Percentiles rank a stretch among this genome's conserved stretches.
Conservation (phyloP, 2,888 invertebrate genomes). For the Hermaeophaga mercurialis region DNA sequence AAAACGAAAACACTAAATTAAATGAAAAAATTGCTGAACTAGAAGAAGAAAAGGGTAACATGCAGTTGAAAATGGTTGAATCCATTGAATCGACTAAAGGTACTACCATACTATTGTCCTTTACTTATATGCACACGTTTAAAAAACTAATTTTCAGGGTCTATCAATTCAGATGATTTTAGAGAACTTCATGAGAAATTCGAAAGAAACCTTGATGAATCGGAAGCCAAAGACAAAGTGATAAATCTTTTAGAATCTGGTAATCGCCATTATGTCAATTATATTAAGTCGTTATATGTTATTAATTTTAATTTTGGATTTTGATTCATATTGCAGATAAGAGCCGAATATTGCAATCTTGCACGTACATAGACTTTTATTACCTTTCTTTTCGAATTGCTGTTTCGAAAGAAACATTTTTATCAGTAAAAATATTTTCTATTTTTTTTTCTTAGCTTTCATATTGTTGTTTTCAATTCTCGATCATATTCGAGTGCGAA, state of each 20-base stretch:
- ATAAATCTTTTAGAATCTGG: slow-evolving; percentile 47
- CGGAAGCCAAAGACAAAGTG: slow-evolving; percentile 47
- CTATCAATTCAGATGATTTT: slow-evolving; percentile 43
- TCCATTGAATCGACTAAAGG: slow-evolving; percentile 54
- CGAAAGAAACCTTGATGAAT: slow-evolving; percentile 37
- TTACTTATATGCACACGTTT: neutral
- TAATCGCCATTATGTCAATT: too few species aligned
- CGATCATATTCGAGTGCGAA: too few species aligned
- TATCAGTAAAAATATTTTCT: too few species aligned
- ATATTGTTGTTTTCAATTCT: too few species aligned
- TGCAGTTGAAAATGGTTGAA: slow-evolving; percentile 83
- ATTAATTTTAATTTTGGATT: slow-evolving; percentile 5
- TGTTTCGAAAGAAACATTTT: too few species aligned
- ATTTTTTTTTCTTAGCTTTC: too few species aligned
- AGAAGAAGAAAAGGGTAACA: slow-evolving; percentile 85
- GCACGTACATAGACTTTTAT: neutral
- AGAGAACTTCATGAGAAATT: slow-evolving; percentile 47
- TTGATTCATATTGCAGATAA: too few species aligned
- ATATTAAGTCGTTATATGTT: too few species aligned
- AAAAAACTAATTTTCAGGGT: slow-evolving; percentile 36
- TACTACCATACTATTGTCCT: too few species aligned
- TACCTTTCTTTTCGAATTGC: too few species aligned
- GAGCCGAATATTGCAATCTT: slow-evolving; percentile 1
- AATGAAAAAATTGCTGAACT: slow-evolving; percentile 81
- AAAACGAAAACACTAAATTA: slow-evolving; percentile 66